Conservation (phyloP, 2,797 vertebrate species). For the Peromyscus attwateri region DNA sequence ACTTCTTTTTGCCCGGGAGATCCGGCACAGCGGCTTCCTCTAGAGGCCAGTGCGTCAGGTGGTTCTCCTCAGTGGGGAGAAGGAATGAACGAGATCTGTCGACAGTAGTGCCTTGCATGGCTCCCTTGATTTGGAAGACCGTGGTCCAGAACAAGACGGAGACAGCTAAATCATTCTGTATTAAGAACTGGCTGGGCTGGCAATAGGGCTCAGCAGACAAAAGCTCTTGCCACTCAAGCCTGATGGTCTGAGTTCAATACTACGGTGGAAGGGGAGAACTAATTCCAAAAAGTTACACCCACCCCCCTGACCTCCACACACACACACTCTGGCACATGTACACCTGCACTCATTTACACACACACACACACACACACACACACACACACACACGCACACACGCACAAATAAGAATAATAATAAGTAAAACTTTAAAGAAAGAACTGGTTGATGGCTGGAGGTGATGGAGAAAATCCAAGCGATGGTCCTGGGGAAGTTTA, state of each 20-base stretch:
- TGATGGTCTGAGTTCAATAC: not conserved
- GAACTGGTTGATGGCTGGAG: not conserved
- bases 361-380: not conserved
- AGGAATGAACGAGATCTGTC: not conserved
- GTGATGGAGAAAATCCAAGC: not conserved
- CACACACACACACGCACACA: not conserved
- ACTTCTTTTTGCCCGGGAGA: not conserved
- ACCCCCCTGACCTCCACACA: no score
- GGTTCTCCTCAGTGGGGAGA: not conserved
- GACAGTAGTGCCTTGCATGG: not conserved
- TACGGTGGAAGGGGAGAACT: not conserved
- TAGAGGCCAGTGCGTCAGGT: not conserved
- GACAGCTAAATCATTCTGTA: not conserved
- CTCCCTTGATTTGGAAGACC: not conserved
- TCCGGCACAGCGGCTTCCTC: not conserved
- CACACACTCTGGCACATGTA: not conserved
- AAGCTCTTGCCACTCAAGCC: no score
- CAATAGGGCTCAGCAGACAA: not conserved
- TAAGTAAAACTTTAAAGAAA: not conserved
- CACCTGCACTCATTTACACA: not conserved
- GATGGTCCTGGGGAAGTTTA: not conserved
- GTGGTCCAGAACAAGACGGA: constrained; percentile 7
- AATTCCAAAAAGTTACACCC: not conserved
- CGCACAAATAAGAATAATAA: not conserved
- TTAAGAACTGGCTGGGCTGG: not conserved